Evolutionary conservation across 2,797 vertebrate species (phyloP).

Genomic region (Craterocephalus amniculus): DNA sequence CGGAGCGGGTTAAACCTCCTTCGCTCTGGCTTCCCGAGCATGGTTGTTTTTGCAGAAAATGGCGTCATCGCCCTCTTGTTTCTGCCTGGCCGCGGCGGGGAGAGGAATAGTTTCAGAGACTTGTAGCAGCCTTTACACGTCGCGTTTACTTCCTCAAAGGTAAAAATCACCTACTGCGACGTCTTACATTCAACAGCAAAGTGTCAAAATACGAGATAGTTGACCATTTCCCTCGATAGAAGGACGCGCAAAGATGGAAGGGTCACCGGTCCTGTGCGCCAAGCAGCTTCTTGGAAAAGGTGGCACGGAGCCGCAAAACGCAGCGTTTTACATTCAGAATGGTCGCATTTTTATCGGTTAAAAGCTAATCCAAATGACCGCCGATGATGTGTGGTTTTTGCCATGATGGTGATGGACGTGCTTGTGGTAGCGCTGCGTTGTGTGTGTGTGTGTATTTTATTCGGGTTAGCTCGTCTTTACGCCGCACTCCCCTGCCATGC

Average conservation of each 20-base stretch:
- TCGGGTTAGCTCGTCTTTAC: slow-evolving; percentile 84
- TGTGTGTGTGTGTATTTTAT: slow-evolving; percentile 78
- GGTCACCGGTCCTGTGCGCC: slow-evolving; percentile 84
- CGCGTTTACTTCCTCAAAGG: slow-evolving; percentile 29
- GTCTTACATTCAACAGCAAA: slow-evolving; percentile 41
- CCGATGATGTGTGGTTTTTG: slow-evolving; percentile 24
- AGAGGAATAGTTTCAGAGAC: slow-evolving; percentile 80
- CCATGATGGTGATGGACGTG: slow-evolving; percentile 27
- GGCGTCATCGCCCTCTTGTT: slow-evolving; percentile 81
- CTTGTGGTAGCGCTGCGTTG: slow-evolving; percentile 57
- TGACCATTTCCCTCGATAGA: slow-evolving; percentile 57
- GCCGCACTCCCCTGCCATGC: slow-evolving; percentile 86
- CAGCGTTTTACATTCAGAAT: slow-evolving; percentile 74
- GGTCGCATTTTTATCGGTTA: slow-evolving; percentile 18
- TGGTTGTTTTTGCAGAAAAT: slow-evolving; percentile 86
- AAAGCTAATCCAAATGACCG: slow-evolving; percentile 17
- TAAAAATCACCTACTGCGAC: slow-evolving; percentile 9
- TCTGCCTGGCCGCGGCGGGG: slow-evolving; percentile 81
- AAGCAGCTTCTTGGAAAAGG: slow-evolving; percentile 82
- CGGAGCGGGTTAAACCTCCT: slow-evolving; percentile 67
- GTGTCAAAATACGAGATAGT: slow-evolving; percentile 9
- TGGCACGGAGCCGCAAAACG: slow-evolving; percentile 84
- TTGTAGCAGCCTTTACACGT: slow-evolving; percentile 48
- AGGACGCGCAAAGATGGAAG: slow-evolving; percentile 89
- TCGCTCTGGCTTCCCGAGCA: slow-evolving; percentile 77